These are phyloP conservation scores for Bathynomus jamesi DNA, from an alignment of 1,140 invertebrate genomes.

Conservation along the genomic window DNA sequence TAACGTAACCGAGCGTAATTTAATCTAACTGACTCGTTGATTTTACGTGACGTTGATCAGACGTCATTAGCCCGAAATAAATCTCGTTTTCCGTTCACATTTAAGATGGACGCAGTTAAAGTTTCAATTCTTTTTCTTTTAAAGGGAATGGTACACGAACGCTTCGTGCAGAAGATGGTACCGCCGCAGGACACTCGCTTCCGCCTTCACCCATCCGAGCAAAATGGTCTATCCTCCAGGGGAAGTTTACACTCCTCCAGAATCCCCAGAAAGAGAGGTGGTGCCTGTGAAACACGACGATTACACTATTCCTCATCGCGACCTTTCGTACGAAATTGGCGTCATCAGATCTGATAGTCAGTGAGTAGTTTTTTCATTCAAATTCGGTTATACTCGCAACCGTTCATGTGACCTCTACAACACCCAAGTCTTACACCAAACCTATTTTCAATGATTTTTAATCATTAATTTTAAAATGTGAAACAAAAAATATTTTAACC, in stretches of 20 bases:
- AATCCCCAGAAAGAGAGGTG: conserved; percentile 45
- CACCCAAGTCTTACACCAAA: too few relatives aligned
- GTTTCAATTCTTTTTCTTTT: background rate
- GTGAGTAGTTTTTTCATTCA: conserved; percentile 51
- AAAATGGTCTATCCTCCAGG: conserved; percentile 88
- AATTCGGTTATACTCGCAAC: background rate
- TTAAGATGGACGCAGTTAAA: too few relatives aligned
- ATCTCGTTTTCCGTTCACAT: too few relatives aligned
- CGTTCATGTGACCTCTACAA: too few relatives aligned
- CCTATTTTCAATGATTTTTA: too few relatives aligned
- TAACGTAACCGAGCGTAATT: too few relatives aligned
- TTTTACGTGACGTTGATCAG: too few relatives aligned
- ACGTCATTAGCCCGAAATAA: too few relatives aligned
- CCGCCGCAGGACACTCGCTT: conserved; percentile 65
- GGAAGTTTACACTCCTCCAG: conserved; percentile 55
- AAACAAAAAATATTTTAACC: too few relatives aligned
- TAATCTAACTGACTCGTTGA: too few relatives aligned
- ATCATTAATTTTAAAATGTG: too few relatives aligned
- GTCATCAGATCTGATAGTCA: conserved; percentile 74
- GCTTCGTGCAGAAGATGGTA: conserved; percentile 78
- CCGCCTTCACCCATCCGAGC: conserved; percentile 78
- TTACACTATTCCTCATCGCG: conserved; percentile 43
- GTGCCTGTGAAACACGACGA: conserved; percentile 37
- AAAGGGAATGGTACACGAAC: conserved; percentile 77
- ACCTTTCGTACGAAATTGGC: conserved; percentile 70